A percentile compares a stretch with the other conserved stretches of the same genome.
Conservation (phyloP, 2,797 vertebrate species). For the Petrocephalus schoutedeni region DNA sequence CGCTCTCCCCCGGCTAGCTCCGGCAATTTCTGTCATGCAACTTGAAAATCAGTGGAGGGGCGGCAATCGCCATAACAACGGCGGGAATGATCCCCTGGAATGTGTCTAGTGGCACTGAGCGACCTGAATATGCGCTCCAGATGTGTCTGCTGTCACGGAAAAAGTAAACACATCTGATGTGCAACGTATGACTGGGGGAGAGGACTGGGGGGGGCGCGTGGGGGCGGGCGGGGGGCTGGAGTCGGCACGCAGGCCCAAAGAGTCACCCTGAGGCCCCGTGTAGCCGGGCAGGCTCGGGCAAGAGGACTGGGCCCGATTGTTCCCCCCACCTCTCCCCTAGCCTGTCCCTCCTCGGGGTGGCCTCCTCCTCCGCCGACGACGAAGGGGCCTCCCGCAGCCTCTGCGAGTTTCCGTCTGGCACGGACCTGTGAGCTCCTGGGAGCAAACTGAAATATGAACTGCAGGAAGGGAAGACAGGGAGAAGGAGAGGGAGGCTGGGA, state of each 20-base stretch:
- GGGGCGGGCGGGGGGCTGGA: not conserved
- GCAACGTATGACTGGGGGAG: slow-evolving; percentile 93
- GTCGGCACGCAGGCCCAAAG: not conserved
- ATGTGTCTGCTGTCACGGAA: slow-evolving; percentile 98
- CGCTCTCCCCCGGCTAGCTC: slow-evolving; percentile 69
- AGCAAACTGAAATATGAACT: slow-evolving; percentile 94
- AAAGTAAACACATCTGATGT: slow-evolving; percentile 99
- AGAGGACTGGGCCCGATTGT: slow-evolving; percentile 82
- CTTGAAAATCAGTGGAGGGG: slow-evolving; percentile 96
- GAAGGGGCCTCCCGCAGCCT: slow-evolving; percentile 74
- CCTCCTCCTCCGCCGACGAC: not conserved
- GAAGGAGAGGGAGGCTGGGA: slow-evolving; percentile 18
- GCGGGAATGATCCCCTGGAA: slow-evolving; percentile 87
- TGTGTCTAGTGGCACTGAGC: slow-evolving; percentile 93
- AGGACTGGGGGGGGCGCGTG: slow-evolving; percentile 63
- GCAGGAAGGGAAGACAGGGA: slow-evolving; percentile 52
- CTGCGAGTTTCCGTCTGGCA: slow-evolving; percentile 91
- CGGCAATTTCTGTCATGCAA: slow-evolving; percentile 97
- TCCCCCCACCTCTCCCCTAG: slow-evolving; percentile 68
- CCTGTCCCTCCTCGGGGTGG: slow-evolving; percentile 48
- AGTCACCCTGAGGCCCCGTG: slow-evolving; percentile 83
- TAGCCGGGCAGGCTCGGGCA: slow-evolving; percentile 76
- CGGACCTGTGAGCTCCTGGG: slow-evolving; percentile 85
- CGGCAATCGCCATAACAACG: slow-evolving; percentile 85
- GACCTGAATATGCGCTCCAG: slow-evolving; percentile 99